A percentile compares a stretch with the other conserved stretches of the same genome.
phyloP scores from a whole-genome alignment of 2,888 invertebrate species.

The Ferdinandea cuprea region DNA sequence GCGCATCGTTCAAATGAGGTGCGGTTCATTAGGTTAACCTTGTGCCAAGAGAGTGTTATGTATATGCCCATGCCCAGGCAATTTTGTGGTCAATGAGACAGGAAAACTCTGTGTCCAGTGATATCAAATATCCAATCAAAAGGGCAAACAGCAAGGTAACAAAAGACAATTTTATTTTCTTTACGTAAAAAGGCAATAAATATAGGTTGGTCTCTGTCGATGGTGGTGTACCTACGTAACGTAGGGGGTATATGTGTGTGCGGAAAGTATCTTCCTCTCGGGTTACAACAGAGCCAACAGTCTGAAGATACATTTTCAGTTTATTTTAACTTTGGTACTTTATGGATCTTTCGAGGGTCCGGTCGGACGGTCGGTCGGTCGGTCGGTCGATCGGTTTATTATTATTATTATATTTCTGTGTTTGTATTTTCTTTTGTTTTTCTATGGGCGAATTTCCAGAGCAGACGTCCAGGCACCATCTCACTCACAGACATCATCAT shows the following conservation, averaged over 20 bases:
- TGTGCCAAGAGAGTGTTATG: slow-evolving; percentile 54
- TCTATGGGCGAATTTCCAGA: slow-evolving; percentile 19
- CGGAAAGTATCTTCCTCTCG: slow-evolving; percentile 44
- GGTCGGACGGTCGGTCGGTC: no score
- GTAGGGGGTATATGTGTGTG: neutral
- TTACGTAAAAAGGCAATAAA: slow-evolving; percentile 43
- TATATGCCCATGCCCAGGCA: slow-evolving; percentile 38
- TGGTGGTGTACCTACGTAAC: neutral
- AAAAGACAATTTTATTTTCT: slow-evolving; percentile 48
- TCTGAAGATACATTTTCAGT: slow-evolving; percentile 47
- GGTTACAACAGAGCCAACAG: slow-evolving; percentile 39
- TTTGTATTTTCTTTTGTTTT: neutral
- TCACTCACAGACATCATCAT: slow-evolving; percentile 46
- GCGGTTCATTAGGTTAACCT: slow-evolving; percentile 70
- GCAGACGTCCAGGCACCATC: slow-evolving; percentile 63
- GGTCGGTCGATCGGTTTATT: no score
- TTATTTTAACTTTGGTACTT: slow-evolving; percentile 57
- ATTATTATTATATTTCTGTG: neutral
- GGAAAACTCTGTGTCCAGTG: slow-evolving; percentile 59
- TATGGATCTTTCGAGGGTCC: slow-evolving; percentile 39
- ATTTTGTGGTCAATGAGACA: slow-evolving; percentile 71
- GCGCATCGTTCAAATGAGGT: slow-evolving; percentile 56
- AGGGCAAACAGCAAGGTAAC: slow-evolving; percentile 59
- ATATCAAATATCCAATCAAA: slow-evolving; percentile 70
- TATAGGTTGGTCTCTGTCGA: slow-evolving; percentile 1